Evolutionary conservation across 2,888 invertebrate genomes (phyloP).

Genomic region (Andrena camellia): DNA sequence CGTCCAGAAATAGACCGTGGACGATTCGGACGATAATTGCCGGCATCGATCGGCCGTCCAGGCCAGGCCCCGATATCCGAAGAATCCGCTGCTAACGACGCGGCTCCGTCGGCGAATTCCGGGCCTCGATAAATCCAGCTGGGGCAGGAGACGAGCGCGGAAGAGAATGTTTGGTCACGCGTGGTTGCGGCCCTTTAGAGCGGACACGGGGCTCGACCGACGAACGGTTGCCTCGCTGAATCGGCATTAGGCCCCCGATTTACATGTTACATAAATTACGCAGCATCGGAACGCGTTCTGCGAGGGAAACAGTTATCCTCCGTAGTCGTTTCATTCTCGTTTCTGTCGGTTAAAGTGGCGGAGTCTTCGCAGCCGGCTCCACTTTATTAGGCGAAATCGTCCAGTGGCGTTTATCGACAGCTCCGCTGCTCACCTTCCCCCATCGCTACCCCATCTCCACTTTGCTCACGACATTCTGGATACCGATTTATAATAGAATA

Average conservation of each 20-base stretch:
- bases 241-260: constrained; percentile 57
- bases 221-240: constrained; percentile 55
- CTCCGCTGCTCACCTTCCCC: background rate
- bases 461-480: background rate
- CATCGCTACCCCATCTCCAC: background rate
- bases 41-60: constrained; percentile 53
- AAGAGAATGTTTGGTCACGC: constrained; percentile 83
- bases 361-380: background rate
- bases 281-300: constrained; percentile 30
- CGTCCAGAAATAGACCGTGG: constrained; percentile 39
- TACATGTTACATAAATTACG: constrained; percentile 63
- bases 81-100: constrained; percentile 62
- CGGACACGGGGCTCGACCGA: constrained; percentile 72
- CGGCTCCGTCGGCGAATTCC: constrained; percentile 55
- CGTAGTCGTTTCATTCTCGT: constrained; percentile 72
- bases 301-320: constrained; percentile 46
- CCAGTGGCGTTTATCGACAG: background rate
- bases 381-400: background rate
- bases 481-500: no score
- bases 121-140: constrained; percentile 60
- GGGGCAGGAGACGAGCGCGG: constrained; percentile 66
- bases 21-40: constrained; percentile 51
- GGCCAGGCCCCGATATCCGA: constrained; percentile 49
- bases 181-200: constrained; percentile 80
- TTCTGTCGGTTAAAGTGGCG: background rate